Base-by-base conservation (phyloP, 92 coral and sea anemone genomes). In the Heteractis magnifica region DNA sequence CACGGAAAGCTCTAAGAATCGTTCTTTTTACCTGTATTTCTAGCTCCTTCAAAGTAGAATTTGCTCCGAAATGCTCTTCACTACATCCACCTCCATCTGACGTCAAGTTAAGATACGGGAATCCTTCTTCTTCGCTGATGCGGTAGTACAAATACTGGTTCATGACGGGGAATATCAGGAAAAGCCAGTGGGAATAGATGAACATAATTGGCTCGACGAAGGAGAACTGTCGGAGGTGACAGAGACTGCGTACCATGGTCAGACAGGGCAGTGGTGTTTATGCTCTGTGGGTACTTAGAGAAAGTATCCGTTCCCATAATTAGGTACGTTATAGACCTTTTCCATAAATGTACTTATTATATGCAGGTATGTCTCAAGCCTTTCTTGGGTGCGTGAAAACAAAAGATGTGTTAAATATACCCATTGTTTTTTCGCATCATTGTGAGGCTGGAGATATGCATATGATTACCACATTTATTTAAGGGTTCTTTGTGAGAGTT, bases 201-300 rank as follows among this genome's bases (percentile, higher is more conserved):
- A 95, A 85, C 60, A 93, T 82, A 44, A 95, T 94, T 6, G 97
- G 98, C 21, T 95, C 98, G 14, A 89, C 94, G 20, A 81, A 77
- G 15, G 87, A 81, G 58, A 81, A 82, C 41, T 84, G 86, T 68
- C 56, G 58, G 5, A 68, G 23, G 3, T 26, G 73, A 68, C 48
- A 62, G 23, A 18, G 2, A 34, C 44, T 34, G 44, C 44, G 44
- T 34, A 1, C 44, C 44, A 34, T 34, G 44, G 3, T 34, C 44
- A 34, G 44, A 34, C 44, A 34, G 44, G 44, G 44, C 44, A 34
- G 44, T 1, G 44, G 44, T 34, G 2, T 34, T 34, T 34, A 34
- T 1, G 44, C 44, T 34, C 44, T 34, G 44, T 34, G 2, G 3
- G 44, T 34, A 34, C 44, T 34, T 34, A 34, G 44, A 34, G 44